Conservation (phyloP, 2,113 vertebrate genomes). For the Excalfactoria chinensis region DNA sequence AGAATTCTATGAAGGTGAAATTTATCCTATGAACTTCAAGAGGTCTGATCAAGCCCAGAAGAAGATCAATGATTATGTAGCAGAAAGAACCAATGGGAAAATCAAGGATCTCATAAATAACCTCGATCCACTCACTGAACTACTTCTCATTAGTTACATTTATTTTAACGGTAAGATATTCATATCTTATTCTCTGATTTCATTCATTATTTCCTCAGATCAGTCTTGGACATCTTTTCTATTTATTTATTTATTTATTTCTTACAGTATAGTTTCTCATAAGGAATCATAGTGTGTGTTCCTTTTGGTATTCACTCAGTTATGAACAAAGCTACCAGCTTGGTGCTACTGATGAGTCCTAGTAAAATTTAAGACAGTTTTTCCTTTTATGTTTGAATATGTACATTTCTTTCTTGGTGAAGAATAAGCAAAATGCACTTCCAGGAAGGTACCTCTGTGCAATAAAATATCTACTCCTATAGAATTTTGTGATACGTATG, state of each 20-base stretch:
- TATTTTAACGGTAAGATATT: constrained; percentile 79
- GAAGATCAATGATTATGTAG: constrained; percentile 82
- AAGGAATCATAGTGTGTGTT: neutral
- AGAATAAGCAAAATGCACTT: neutral
- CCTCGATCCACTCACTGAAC: constrained; percentile 74
- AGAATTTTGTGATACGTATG: neutral
- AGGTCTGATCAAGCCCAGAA: constrained; percentile 72
- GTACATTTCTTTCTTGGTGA: neutral
- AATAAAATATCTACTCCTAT: neutral
- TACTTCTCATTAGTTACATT: constrained; percentile 89
- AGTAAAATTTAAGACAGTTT: neutral
- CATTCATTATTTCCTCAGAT: neutral
- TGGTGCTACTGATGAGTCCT: neutral
- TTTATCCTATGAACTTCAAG: constrained; percentile 80
- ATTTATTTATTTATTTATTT: too few relatives aligned
- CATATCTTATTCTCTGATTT: neutral
- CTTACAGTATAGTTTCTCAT: neutral
- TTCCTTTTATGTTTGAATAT: neutral
- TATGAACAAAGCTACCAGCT: neutral
- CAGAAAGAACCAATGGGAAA: constrained; percentile 81
- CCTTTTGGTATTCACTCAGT: neutral
- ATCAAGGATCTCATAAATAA: constrained; percentile 82
- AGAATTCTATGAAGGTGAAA: constrained; percentile 75
- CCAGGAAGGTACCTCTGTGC: neutral
- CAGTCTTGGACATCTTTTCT: neutral